Evolutionary conservation across 1,140 invertebrate genomes (phyloP).

Genomic region (Oreohelix idahoensis): DNA sequence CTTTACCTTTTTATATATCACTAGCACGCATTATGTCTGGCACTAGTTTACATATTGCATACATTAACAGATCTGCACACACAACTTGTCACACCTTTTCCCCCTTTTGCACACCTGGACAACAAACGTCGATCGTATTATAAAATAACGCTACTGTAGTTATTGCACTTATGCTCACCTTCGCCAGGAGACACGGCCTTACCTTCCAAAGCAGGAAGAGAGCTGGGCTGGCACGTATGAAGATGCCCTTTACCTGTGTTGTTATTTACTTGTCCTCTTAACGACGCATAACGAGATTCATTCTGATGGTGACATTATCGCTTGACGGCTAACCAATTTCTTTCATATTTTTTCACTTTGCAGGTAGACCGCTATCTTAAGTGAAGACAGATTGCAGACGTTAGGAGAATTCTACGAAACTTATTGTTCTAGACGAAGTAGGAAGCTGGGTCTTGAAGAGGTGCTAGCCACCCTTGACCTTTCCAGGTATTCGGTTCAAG

Average conservation of each 20-base stretch:
- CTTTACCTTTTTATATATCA: no score
- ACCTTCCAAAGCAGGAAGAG: neutral
- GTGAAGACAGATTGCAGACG: neutral
- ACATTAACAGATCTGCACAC: no score
- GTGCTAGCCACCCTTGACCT: neutral
- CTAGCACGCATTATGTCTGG: no score
- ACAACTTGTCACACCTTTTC: neutral
- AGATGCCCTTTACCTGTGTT: conserved; percentile 11
- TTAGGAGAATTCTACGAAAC: neutral
- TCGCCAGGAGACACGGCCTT: neutral
- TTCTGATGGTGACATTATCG: neutral
- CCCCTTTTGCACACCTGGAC: neutral
- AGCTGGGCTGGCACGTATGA: neutral
- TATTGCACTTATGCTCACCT: neutral
- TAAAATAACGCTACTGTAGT: neutral
- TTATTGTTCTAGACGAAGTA: neutral
- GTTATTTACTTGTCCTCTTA: conserved; percentile 7
- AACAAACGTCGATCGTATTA: neutral
- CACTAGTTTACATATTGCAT: no score
- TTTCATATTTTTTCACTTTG: neutral
- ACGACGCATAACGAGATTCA: neutral
- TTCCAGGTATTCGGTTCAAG: neutral
- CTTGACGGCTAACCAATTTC: neutral
- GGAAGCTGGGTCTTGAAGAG: neutral
- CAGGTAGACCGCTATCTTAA: neutral